Evolutionary conservation across 2,113 vertebrate genomes (phyloP).

Genomic region (Penelope pileata): DNA sequence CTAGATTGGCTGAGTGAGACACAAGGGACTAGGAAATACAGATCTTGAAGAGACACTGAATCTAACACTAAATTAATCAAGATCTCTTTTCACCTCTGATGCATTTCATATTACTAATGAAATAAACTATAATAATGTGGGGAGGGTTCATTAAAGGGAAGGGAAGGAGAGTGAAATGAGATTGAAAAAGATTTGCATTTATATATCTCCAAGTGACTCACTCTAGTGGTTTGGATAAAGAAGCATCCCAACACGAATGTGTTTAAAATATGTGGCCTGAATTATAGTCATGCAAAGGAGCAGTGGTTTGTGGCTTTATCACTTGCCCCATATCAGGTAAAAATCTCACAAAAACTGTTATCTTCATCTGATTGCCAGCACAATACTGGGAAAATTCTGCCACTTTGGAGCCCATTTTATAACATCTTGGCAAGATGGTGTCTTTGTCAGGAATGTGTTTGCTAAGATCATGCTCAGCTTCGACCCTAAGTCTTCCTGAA

Average conservation of each 20-base stretch:
- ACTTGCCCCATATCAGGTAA: fast-evolving
- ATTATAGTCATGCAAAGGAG: not conserved
- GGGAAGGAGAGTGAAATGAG: not conserved
- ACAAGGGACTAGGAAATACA: not conserved
- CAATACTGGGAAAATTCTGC: not conserved
- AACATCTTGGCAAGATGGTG: not conserved
- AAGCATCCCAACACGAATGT: not conserved
- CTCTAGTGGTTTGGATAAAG: not conserved
- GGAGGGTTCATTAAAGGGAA: not conserved
- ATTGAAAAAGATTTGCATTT: not conserved
- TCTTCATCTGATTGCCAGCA: not conserved
- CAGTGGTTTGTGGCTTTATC: not conserved
- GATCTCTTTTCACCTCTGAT: not conserved
- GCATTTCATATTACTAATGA: not conserved
- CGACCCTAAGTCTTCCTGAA: not conserved
- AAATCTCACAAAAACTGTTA: not conserved
- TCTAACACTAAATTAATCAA: not conserved
- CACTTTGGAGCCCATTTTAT: not conserved
- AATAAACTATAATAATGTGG: not conserved
- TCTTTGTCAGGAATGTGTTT: not conserved
- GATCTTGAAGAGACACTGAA: not conserved
- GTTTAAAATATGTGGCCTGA: not conserved
- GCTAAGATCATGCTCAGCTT: not conserved
- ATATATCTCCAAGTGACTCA: not conserved
- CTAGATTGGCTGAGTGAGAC: not conserved